These are phyloP conservation scores for Cataglyphis hispanica DNA, from an alignment of 1,140 invertebrate genomes.

Conservation along the genomic window DNA sequence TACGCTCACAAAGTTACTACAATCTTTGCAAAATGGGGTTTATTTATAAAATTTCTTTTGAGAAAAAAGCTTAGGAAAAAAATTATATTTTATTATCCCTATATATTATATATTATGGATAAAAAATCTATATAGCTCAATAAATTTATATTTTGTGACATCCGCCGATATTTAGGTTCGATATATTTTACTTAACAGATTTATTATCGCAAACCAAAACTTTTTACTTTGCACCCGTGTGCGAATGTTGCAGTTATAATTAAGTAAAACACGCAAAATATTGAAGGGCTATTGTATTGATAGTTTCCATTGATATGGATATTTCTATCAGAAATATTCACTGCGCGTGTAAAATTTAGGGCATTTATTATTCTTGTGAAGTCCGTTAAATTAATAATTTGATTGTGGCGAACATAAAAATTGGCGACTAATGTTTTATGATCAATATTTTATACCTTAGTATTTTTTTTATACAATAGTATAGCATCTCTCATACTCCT, in stretches of 20 bases:
- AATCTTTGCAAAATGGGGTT: background rate
- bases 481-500: background rate
- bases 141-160: background rate
- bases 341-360: background rate
- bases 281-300: background rate
- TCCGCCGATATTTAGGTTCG: background rate
- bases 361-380: background rate
- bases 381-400: constrained; percentile 9
- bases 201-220: background rate
- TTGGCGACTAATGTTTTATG: background rate
- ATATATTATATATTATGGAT: too few relatives aligned
- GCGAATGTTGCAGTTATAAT: background rate
- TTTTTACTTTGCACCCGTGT: background rate
- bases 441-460: constrained; percentile 8
- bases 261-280: constrained; percentile 17
- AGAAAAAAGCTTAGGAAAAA: background rate
- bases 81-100: background rate
- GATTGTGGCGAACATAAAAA: constrained; percentile 32
- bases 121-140: background rate
- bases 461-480: constrained; percentile 9
- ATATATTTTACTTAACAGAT: background rate
- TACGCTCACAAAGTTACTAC: background rate
- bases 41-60: constrained; percentile 3
- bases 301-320: constrained; percentile 18
- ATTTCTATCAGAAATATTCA: constrained; percentile 10